These are phyloP conservation scores for Protophormia terraenovae DNA, from an alignment of 2,888 invertebrate species.

Conservation along the genomic window DNA sequence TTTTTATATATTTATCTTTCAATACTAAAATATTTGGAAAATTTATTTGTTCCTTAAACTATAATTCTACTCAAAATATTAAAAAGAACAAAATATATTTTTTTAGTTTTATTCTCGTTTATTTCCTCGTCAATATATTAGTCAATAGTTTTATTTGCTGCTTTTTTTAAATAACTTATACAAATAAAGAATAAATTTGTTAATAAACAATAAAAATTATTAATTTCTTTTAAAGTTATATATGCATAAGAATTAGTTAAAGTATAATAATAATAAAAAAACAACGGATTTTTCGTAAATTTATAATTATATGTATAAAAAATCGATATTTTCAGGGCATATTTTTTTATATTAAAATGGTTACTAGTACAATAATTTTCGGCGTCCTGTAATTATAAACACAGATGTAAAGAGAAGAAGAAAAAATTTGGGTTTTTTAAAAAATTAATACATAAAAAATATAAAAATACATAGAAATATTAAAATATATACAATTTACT, in stretches of 20 bases:
- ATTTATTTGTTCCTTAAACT: neutral
- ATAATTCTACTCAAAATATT: neutral
- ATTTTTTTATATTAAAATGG: conserved; percentile 72
- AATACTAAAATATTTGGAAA: neutral
- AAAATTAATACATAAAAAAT: conserved; percentile 47
- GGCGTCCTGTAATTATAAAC: conserved; percentile 85
- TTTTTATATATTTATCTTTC: too few species aligned
- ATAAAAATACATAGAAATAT: conserved; percentile 29
- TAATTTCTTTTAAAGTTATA: neutral
- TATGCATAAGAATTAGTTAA: conserved; percentile 54
- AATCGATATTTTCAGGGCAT: conserved; percentile 55
- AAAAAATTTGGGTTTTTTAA: conserved; percentile 69
- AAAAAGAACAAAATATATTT: neutral
- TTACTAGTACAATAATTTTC: conserved; percentile 84
- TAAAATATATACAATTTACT: conserved; percentile 2
- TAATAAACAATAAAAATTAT: conserved; percentile 55
- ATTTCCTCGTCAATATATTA: conserved; percentile 35
- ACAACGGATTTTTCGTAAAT: conserved; percentile 41
- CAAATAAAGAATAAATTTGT: conserved; percentile 47
- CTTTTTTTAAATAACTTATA: conserved; percentile 54
- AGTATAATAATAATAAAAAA: conserved; percentile 37
- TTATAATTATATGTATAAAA: conserved; percentile 3
- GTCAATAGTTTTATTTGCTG: conserved; percentile 30
- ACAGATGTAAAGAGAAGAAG: conserved; percentile 81
- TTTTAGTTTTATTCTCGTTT: neutral